A percentile compares a stretch with the other conserved stretches of the same genome.
These are phyloP conservation scores for Hydra vulgaris DNA, from an alignment of 30 jellyfish, hydroid and myxozoan species.

Conservation along the genomic window DNA sequence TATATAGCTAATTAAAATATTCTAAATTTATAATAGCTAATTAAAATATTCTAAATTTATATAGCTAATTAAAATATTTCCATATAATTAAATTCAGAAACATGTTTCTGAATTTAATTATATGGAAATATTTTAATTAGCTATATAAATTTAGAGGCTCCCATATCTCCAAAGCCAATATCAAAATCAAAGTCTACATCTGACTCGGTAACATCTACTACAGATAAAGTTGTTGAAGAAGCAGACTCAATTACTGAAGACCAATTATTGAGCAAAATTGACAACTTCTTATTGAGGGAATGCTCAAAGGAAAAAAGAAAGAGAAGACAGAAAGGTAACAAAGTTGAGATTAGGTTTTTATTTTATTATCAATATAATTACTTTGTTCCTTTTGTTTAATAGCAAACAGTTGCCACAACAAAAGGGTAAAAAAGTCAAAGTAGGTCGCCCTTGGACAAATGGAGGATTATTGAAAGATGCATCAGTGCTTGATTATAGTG, in stretches of 20 bases:
- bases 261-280: slow-evolving; percentile 55
- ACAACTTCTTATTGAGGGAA: slow-evolving; percentile 61
- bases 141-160: not conserved
- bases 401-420: slow-evolving; percentile 26
- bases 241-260: slow-evolving; percentile 50
- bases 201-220: not conserved
- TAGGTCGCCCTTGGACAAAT: slow-evolving; percentile 68
- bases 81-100: too few species aligned
- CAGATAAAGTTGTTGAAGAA: slow-evolving; percentile 13
- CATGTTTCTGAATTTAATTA: not conserved
- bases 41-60: too few species aligned
- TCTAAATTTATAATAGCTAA: too few species aligned
- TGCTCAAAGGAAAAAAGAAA: slow-evolving; percentile 64
- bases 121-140: not conserved
- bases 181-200: slow-evolving; percentile 1
- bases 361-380: too few species aligned
- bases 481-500: slow-evolving; percentile 60
- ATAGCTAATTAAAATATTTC: too few species aligned
- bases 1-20: too few species aligned
- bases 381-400: too few species aligned
- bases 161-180: slow-evolving; percentile 16
- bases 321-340: slow-evolving; percentile 12
- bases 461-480: slow-evolving; percentile 77
- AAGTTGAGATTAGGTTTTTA: not conserved
- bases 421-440: slow-evolving; percentile 60